A percentile compares a stretch with the other conserved stretches of the same genome.
These are phyloP conservation scores for Plusia festucae DNA, from an alignment of 2,888 invertebrate genomes.

Conservation along the genomic window DNA sequence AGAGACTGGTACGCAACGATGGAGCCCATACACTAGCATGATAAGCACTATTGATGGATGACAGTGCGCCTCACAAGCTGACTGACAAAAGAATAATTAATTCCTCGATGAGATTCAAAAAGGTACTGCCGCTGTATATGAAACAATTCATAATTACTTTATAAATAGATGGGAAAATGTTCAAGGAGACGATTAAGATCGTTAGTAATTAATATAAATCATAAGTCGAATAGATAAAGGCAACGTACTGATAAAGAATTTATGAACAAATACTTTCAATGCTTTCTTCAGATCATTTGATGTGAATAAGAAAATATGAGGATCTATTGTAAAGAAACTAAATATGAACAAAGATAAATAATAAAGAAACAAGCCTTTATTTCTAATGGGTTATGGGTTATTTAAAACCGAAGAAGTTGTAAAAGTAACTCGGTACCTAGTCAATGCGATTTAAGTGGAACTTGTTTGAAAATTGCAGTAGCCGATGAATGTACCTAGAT, in stretches of 20 bases:
- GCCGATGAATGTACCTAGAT: slow-evolving; percentile 37
- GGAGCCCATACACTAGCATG: slow-evolving; percentile 73
- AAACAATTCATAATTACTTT: slow-evolving; percentile 70
- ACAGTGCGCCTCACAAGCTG: slow-evolving; percentile 75
- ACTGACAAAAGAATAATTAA: slow-evolving; percentile 86
- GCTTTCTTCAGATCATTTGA: not conserved
- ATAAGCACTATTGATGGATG: slow-evolving; percentile 86
- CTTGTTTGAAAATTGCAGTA: slow-evolving; percentile 43
- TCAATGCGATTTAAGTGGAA: slow-evolving; percentile 36
- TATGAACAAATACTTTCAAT: not conserved
- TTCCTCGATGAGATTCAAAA: slow-evolving; percentile 80
- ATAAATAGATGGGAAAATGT: slow-evolving; percentile 59
- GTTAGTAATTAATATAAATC: slow-evolving; percentile 28
- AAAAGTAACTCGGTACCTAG: slow-evolving; percentile 1
- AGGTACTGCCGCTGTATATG: slow-evolving; percentile 66
- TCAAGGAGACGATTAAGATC: slow-evolving; percentile 41
- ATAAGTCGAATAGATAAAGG: not conserved
- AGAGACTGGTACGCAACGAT: slow-evolving; percentile 68
- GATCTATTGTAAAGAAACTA: not conserved
- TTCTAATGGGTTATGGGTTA: not conserved
- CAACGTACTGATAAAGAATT: not conserved
- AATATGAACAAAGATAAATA: not conserved
- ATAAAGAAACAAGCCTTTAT: not conserved
- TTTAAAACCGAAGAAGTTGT: not conserved
- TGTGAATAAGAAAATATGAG: not conserved